A percentile compares a stretch with the other conserved stretches of the same genome.
Evolutionary conservation across 2,888 invertebrate species (phyloP).

Genomic region (Leptinotarsa peninsularis): DNA sequence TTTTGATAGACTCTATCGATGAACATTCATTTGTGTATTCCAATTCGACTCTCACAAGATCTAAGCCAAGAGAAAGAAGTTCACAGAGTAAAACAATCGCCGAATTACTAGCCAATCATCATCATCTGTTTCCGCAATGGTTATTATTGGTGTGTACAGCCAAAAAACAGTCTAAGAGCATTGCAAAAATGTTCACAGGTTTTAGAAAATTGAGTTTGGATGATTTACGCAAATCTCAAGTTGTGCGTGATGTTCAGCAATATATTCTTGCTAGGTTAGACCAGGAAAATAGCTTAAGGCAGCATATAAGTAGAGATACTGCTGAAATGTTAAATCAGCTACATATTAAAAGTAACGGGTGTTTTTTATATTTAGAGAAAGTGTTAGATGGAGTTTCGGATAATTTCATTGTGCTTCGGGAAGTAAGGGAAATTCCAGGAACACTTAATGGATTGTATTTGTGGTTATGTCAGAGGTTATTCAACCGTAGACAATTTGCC

Average conservation of each 20-base stretch:
- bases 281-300: constrained; percentile 87
- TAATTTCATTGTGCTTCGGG: constrained; percentile 90
- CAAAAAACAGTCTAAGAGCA: constrained; percentile 84
- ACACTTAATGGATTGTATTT: constrained; percentile 94
- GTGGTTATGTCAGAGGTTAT: constrained; percentile 93
- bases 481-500: constrained; percentile 88
- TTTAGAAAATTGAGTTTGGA: constrained; percentile 94
- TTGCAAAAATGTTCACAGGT: constrained; percentile 84
- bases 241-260: constrained; percentile 94
- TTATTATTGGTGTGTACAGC: constrained; percentile 90
- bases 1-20: constrained; percentile 93
- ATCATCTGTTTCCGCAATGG: constrained; percentile 94
- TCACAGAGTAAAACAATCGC: constrained; percentile 77
- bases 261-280: constrained; percentile 92
- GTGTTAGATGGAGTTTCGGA: constrained; percentile 92
- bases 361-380: constrained; percentile 87
- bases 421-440: constrained; percentile 93
- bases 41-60: constrained; percentile 70
- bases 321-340: constrained; percentile 95
- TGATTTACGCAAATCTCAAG: constrained; percentile 88
- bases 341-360: constrained; percentile 96
- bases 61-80: constrained; percentile 66
- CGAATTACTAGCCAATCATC: constrained; percentile 87
- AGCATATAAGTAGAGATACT: constrained; percentile 90
- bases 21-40: constrained; percentile 76